Percentiles rank a stretch among this genome's conserved stretches.
These are phyloP conservation scores for Martes martes DNA, from an alignment of 2,113 vertebrate genomes.

Conservation along the genomic window DNA sequence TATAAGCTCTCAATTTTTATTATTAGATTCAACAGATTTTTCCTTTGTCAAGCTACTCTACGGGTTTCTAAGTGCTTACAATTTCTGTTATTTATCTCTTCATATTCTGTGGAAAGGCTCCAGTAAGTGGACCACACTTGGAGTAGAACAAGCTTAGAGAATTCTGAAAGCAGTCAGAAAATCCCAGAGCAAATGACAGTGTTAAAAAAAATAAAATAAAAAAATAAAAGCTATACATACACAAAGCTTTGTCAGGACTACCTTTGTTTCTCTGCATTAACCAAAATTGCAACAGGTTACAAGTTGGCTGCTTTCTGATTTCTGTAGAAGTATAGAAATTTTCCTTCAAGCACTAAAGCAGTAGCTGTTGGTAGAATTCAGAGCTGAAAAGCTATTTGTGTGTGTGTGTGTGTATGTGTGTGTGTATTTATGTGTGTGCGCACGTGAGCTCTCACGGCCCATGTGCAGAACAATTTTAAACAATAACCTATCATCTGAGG, in stretches of 20 bases:
- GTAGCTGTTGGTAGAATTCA: not conserved
- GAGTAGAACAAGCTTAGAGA: not conserved
- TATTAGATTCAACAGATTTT: not conserved
- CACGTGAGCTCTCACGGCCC: fast-evolving
- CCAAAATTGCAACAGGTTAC: not conserved
- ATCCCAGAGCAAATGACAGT: not conserved
- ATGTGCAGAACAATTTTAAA: not conserved
- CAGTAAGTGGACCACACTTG: too few relatives aligned
- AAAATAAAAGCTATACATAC: not conserved
- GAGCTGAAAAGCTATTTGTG: not conserved
- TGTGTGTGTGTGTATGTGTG: not conserved
- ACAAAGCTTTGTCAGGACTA: not conserved
- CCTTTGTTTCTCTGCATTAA: not conserved
- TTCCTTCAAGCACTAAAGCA: not conserved
- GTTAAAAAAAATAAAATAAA: not conserved
- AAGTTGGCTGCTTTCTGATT: not conserved
- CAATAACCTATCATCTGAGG: not conserved
- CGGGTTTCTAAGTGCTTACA: not conserved
- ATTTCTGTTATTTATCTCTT: not conserved
- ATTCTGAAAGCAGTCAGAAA: not conserved
- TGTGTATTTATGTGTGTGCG: too few relatives aligned
- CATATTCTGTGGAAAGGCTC: not conserved
- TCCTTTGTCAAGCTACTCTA: not conserved
- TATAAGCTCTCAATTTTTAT: not conserved
- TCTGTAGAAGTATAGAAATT: not conserved